Percentiles rank a stretch among this genome's conserved stretches.
phyloP scores from a whole-genome alignment of 2,888 invertebrate species.

The Erebia palarica region DNA sequence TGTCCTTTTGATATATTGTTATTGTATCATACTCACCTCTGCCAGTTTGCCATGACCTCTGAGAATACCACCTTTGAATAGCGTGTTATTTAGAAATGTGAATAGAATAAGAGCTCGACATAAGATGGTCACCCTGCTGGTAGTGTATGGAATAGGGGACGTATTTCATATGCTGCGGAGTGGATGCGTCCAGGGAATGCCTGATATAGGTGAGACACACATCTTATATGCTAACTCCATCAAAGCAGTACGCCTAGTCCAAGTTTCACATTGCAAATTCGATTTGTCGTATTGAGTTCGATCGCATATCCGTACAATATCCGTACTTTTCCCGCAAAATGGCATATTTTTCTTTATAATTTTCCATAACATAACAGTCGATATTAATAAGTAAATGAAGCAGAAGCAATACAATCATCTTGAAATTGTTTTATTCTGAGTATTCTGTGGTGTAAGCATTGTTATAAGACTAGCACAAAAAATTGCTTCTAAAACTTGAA shows the following conservation, averaged over 20 bases:
- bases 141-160: conserved; percentile 42
- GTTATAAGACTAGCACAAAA: no score
- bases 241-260: not conserved
- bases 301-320: no score
- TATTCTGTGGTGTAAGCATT: not conserved
- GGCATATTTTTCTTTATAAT: no score
- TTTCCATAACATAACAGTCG: no score
- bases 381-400: no score
- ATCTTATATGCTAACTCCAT: conserved; percentile 26
- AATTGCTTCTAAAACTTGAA: not conserved
- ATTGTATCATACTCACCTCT: conserved; percentile 51
- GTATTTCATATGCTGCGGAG: conserved; percentile 49
- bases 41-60: conserved; percentile 42
- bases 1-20: conserved; percentile 61
- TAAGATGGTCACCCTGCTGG: conserved; percentile 41
- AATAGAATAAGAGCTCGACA: conserved; percentile 27
- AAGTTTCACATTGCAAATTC: no score
- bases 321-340: no score
- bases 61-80: conserved; percentile 14
- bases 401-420: no score
- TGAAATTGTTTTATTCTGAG: no score
- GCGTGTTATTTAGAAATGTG: not conserved
- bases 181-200: conserved; percentile 43
- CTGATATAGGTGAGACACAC: conserved; percentile 39
- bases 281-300: no score